phyloP scores from a whole-genome alignment of 2,797 vertebrate genomes.

The Gadopsis marmoratus region DNA sequence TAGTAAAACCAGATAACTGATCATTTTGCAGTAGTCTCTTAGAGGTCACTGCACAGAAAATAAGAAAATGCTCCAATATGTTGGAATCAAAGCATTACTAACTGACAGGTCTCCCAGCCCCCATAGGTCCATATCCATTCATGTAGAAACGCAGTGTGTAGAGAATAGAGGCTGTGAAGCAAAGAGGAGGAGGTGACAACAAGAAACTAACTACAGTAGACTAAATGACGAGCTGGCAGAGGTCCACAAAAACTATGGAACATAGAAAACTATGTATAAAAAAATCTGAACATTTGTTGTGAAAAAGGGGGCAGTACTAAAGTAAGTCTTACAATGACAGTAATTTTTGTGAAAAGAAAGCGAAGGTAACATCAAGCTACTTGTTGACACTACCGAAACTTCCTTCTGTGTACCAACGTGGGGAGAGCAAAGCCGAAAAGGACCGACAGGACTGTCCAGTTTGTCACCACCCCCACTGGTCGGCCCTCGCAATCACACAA shows the following conservation, averaged over 20 bases:
- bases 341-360: background rate
- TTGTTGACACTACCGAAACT: conserved; percentile 32
- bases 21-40: too few species aligned
- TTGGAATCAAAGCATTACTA: conserved; percentile 41
- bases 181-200: conserved; percentile 16
- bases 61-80: conserved; percentile 37
- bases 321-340: background rate
- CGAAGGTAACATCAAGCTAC: conserved; percentile 1
- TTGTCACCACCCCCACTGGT: conserved; percentile 76
- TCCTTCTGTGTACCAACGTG: conserved; percentile 50
- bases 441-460: conserved; percentile 69
- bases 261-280: too few species aligned
- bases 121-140: conserved; percentile 31
- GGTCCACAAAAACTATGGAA: too few species aligned
- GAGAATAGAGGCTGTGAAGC: conserved; percentile 38
- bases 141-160: conserved; percentile 34
- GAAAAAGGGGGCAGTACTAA: background rate
- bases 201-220: conserved; percentile 29
- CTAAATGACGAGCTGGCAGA: conserved; percentile 14
- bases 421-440: conserved; percentile 51
- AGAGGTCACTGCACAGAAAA: conserved; percentile 23
- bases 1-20: too few species aligned
- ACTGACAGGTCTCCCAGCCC: conserved; percentile 33
- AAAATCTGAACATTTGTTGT: background rate
- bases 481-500: conserved; percentile 74